phyloP scores from a whole-genome alignment of 2,888 invertebrate genomes.

The Fabriciana adippe region DNA sequence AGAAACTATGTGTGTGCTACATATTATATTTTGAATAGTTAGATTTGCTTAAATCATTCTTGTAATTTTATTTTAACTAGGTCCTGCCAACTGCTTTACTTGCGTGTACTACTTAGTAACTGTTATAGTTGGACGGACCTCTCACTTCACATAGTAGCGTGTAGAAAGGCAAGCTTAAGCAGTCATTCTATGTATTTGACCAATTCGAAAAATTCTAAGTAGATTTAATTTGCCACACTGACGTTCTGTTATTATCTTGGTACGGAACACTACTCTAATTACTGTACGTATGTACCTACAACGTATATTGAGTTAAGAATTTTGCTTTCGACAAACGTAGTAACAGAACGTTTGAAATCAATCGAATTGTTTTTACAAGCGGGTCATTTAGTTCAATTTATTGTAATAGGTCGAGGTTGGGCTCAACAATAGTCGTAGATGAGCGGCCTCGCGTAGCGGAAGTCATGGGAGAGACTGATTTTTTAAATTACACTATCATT shows the following conservation, averaged over 20 bases:
- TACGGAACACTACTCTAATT: no score
- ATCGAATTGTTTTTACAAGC: conserved; percentile 13
- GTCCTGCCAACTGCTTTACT: no score
- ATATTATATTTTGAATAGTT: not conserved
- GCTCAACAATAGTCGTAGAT: conserved; percentile 11
- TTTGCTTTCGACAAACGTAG: not conserved
- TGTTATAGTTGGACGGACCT: no score
- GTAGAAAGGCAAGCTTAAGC: no score
- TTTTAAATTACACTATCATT: conserved; percentile 12
- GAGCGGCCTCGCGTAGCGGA: conserved; percentile 21
- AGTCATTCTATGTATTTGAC: no score
- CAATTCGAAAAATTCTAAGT: no score
- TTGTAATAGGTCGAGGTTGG: conserved; percentile 1
- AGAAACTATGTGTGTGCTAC: not conserved
- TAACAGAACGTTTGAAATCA: conserved; percentile 7
- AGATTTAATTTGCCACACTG: no score
- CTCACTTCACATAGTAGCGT: no score
- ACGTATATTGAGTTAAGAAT: not conserved
- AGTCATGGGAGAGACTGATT: conserved; percentile 7
- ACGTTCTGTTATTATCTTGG: no score
- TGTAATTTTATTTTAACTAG: not conserved
- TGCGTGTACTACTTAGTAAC: no score
- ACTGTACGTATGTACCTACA: not conserved
- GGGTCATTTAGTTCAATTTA: not conserved
- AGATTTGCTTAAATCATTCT: not conserved